Evolutionary conservation across 2,888 invertebrate species (phyloP), one percentile per base, ranked within the genome.

Genomic region (Drosophila anomalata): DNA sequence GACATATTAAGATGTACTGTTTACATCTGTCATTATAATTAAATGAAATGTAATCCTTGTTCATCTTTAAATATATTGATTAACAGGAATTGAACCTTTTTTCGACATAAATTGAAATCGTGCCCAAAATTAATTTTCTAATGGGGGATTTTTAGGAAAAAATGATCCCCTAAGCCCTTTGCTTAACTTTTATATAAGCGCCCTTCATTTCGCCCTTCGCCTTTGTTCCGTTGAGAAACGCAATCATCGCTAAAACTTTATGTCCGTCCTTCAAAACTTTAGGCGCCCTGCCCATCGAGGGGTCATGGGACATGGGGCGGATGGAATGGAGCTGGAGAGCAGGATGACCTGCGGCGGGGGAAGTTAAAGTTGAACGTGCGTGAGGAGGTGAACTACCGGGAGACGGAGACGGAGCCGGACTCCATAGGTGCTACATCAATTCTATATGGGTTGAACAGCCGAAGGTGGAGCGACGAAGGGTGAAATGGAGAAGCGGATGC

Each of bases 361-460:
- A 48, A 56, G 51, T 41, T 48, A 61, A 61, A 73, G 74, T 76
- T 81, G 84, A 75, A 76, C 87, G 79, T 87, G 83, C 82, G 69
- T 76, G 67, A 65, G 17, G 17, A 75, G 65, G 59, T 47, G 60
- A 48, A 17, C 60, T 60, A 20, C 47, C 36, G 60, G 17, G 44
- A 31, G 61, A 17, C 12, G 61, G n/a, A n/a, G 60, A 17, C 12
- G 61, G 17, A n/a, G 60, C 31, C 39, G 61, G 61, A 26, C 70
- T 75, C 78, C 78, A 66, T 87, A 87, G 82, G 87, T 82, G 82
- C 84, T 84, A 81, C 87, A 87, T 82, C 87, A 82, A 82, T 87
- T 84, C 84, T 77, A 75, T 71, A 80, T 84, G 77, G 81, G 66
- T 68, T 76, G 66, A 71, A 69, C 69, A 67, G 60, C 69, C 47